Base-by-base conservation (phyloP, 2,888 invertebrate genomes). In the Holacanthella duospinosa region DNA sequence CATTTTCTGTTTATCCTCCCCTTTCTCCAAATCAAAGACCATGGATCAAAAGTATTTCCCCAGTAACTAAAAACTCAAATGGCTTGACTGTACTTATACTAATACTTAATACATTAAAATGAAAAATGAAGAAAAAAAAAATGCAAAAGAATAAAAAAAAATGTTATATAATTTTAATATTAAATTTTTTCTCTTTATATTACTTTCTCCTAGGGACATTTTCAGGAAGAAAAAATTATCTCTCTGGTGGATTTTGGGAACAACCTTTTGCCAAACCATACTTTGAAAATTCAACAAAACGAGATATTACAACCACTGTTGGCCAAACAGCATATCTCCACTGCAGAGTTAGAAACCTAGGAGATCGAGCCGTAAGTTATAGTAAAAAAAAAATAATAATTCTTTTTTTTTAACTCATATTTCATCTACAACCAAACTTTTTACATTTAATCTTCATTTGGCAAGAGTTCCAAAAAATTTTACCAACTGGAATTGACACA, bases 331-430 rank as follows among this genome's bases (percentile, higher is more conserved):
- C 90, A 64, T 85, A 89, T 77, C 82, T 91, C 62, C 88, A 89
- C 78, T 91, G 91, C 79, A 82, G 87, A 74, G 91, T 91, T 66
- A 82, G 89, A 74, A 91, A 90, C 80, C 83, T 90, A 71, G 91
- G 90, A 60, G 91, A 91, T 77, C 82, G 91, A 81, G 89, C 90
- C 78, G 91, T 90, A 80, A 86, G 88, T n/a, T n/a, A n/a, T n/a
- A n/a, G n/a, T n/a, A n/a, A n/a, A n/a, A n/a, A n/a, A n/a, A n/a
- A n/a, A n/a, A n/a, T n/a, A n/a, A n/a, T n/a, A n/a, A n/a, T n/a
- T n/a, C n/a, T n/a, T n/a, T n/a, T n/a, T n/a, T n/a, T n/a, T n/a
- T n/a, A n/a, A n/a, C n/a, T n/a, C n/a, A n/a, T n/a, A n/a, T n/a
- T n/a, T n/a, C n/a, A n/a, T n/a, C n/a, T n/a, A n/a, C n/a, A n/a